Evolutionary conservation across 2,797 vertebrate genomes (phyloP).

Genomic region (Enteromius argenteus): DNA sequence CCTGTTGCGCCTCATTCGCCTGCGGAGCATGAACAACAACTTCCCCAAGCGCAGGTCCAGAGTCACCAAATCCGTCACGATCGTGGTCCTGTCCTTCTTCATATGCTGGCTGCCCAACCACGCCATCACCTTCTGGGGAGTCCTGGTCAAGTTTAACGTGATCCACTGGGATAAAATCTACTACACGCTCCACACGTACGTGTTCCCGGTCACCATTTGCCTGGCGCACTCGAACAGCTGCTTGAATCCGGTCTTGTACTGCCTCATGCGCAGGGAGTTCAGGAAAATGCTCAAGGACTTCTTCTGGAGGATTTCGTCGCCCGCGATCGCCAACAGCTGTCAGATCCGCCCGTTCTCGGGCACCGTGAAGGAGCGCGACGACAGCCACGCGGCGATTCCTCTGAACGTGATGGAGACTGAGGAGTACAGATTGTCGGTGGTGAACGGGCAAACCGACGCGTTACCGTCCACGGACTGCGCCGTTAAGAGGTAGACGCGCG

Average conservation of each 20-base stretch:
- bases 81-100: constrained; percentile 76
- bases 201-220: constrained; percentile 77
- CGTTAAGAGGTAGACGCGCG: constrained; percentile 16
- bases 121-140: constrained; percentile 77
- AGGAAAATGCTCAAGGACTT: constrained; percentile 76
- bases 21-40: constrained; percentile 76
- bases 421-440: constrained; percentile 67
- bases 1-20: constrained; percentile 72
- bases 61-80: constrained; percentile 76
- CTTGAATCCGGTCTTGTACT: constrained; percentile 78
- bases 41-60: constrained; percentile 69
- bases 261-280: constrained; percentile 78
- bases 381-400: constrained; percentile 69
- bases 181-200: constrained; percentile 76
- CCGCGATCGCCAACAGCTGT: constrained; percentile 64
- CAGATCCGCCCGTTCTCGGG: constrained; percentile 72
- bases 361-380: constrained; percentile 66
- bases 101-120: constrained; percentile 77
- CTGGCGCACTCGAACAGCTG: constrained; percentile 80
- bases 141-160: constrained; percentile 76
- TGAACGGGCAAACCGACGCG: constrained; percentile 48
- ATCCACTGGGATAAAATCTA: constrained; percentile 73
- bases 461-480: constrained; percentile 44
- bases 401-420: constrained; percentile 74
- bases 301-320: constrained; percentile 78